phyloP scores from a whole-genome alignment of 2,888 invertebrate species.

The Tinea semifulvella region DNA sequence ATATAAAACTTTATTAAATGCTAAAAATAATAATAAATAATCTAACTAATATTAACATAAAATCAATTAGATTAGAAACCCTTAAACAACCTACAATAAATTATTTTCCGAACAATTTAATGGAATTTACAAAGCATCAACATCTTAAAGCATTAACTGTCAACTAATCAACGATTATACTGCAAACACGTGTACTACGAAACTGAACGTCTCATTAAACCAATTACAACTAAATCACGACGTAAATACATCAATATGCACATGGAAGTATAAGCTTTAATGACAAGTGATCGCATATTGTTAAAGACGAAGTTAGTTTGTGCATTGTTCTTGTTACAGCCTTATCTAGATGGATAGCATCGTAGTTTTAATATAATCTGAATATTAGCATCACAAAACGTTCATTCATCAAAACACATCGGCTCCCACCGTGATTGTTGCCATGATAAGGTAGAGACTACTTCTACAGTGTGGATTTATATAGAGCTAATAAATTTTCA shows the following conservation, averaged over 20 bases:
- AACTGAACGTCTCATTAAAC: slow-evolving; percentile 22
- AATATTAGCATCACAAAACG: slow-evolving; percentile 56
- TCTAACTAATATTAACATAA: background rate
- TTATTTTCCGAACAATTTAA: slow-evolving; percentile 53
- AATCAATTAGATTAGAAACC: background rate
- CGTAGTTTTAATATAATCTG: slow-evolving; percentile 25
- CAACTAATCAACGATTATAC: slow-evolving; percentile 45
- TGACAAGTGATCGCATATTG: slow-evolving; percentile 1
- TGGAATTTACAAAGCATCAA: slow-evolving; percentile 1
- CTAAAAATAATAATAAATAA: background rate
- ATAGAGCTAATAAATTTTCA: slow-evolving; percentile 37
- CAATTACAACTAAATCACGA: background rate
- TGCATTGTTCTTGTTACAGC: background rate
- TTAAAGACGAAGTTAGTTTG: slow-evolving; percentile 7
- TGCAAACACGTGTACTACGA: slow-evolving; percentile 47
- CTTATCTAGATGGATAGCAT: slow-evolving; percentile 2
- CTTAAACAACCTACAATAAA: slow-evolving; percentile 32
- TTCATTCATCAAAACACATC: slow-evolving; percentile 58
- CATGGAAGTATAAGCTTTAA: background rate
- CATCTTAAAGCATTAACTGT: slow-evolving; percentile 4
- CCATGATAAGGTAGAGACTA: slow-evolving; percentile 35
- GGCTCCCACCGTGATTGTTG: slow-evolving; percentile 38
- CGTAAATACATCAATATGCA: background rate
- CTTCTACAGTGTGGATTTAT: slow-evolving; percentile 22
- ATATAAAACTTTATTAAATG: background rate